Percentiles rank a stretch among this genome's conserved stretches.
These are phyloP conservation scores for Mythimna ferrago DNA, from an alignment of 2,888 invertebrate genomes.

Conservation along the genomic window DNA sequence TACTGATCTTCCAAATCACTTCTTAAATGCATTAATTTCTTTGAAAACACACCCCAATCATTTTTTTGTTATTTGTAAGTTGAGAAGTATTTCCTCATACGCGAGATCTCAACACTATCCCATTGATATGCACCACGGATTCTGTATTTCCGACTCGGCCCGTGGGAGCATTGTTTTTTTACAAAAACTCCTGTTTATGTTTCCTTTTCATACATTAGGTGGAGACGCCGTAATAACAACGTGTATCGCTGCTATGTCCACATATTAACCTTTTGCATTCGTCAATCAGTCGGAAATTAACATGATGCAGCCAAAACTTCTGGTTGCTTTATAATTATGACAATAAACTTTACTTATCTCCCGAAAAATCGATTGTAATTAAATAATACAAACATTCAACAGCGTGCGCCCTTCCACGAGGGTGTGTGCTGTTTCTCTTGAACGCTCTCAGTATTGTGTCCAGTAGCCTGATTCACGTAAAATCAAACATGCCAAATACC, in stretches of 20 bases:
- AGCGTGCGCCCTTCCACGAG: too few relatives aligned
- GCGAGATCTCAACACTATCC: conserved; percentile 19
- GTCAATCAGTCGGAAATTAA: not conserved
- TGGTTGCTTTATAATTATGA: not conserved
- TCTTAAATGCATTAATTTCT: not conserved
- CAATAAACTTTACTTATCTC: not conserved
- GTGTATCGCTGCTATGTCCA: conserved; percentile 36
- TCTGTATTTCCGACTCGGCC: conserved; percentile 59
- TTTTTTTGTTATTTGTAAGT: conserved; percentile 7
- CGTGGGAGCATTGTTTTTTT: conserved; percentile 58
- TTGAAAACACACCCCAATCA: not conserved
- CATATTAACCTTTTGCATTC: not conserved
- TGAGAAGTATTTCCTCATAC: conserved; percentile 39
- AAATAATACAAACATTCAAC: not conserved
- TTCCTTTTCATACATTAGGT: conserved; percentile 52
- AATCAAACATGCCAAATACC: too few relatives aligned
- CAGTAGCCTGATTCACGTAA: too few relatives aligned
- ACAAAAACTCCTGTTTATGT: conserved; percentile 59
- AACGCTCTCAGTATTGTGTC: too few relatives aligned
- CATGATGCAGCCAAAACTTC: too few relatives aligned
- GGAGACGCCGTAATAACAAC: conserved; percentile 38
- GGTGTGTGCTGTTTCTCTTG: not conserved
- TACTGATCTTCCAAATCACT: not conserved
- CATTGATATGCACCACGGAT: conserved; percentile 60
- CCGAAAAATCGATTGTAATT: not conserved